Percentiles rank a stretch among this genome's conserved stretches.
phyloP scores from a whole-genome alignment of 2,888 invertebrate species.

The Mesorhabditis spiculigera region DNA sequence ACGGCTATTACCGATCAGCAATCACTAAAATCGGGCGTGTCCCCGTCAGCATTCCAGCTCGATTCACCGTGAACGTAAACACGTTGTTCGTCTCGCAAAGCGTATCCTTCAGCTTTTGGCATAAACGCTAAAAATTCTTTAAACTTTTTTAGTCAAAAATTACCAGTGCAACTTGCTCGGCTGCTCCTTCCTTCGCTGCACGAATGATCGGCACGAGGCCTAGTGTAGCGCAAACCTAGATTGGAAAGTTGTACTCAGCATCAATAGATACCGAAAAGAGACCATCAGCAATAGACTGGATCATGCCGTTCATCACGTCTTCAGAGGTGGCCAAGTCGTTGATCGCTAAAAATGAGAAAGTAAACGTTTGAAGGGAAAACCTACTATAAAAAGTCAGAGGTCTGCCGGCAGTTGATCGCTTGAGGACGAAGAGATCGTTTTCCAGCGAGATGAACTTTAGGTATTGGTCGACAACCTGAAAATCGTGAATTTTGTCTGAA shows the following conservation, averaged over 20 bases:
- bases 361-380: slow-evolving; percentile 31
- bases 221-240: slow-evolving; percentile 83
- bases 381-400: slow-evolving; percentile 85
- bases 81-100: slow-evolving; percentile 93
- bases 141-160: slow-evolving; percentile 61
- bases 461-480: slow-evolving; percentile 89
- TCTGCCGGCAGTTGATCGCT: slow-evolving; percentile 84
- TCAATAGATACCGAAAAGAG: slow-evolving; percentile 74
- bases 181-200: slow-evolving; percentile 89
- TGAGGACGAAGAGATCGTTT: slow-evolving; percentile 82
- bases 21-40: slow-evolving; percentile 37
- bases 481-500: slow-evolving; percentile 7
- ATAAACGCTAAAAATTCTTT: slow-evolving; percentile 72
- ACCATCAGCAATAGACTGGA: slow-evolving; percentile 91
- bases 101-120: slow-evolving; percentile 93
- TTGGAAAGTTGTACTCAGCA: neutral
- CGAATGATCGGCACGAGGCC: slow-evolving; percentile 87
- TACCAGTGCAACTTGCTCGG: slow-evolving; percentile 84
- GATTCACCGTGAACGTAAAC: slow-evolving; percentile 70
- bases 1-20: slow-evolving; percentile 23
- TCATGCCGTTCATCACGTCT: slow-evolving; percentile 86
- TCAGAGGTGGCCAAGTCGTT: slow-evolving; percentile 64
- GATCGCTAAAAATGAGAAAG: slow-evolving; percentile 30
- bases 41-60: slow-evolving; percentile 64
- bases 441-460: slow-evolving; percentile 95